Percentiles rank a stretch among this genome's conserved stretches.
These are phyloP conservation scores for Panzeria rudis DNA, from an alignment of 2,888 invertebrate genomes.

Conservation along the genomic window DNA sequence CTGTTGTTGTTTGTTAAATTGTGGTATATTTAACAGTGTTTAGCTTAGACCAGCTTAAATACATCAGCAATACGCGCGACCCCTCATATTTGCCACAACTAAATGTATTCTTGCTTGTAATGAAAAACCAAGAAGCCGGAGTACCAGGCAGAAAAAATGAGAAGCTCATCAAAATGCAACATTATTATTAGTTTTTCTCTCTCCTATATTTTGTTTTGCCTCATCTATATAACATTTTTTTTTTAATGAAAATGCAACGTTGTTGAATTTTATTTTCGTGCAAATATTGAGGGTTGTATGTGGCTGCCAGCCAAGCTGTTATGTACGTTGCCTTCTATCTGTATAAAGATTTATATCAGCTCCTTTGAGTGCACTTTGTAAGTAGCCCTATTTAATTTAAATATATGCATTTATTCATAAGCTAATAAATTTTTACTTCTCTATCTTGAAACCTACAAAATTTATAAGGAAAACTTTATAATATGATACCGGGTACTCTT, in stretches of 20 bases:
- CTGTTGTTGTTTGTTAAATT: slow-evolving; percentile 25
- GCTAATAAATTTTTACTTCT: slow-evolving; percentile 50
- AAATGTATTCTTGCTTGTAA: slow-evolving; percentile 46
- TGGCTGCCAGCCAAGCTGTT: neutral
- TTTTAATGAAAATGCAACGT: slow-evolving; percentile 48
- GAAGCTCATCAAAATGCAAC: slow-evolving; percentile 66
- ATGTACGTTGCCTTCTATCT: slow-evolving; percentile 14
- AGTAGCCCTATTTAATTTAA: slow-evolving; percentile 66
- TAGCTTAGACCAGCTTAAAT: slow-evolving; percentile 70
- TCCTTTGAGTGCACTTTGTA: slow-evolving; percentile 44
- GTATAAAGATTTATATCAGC: slow-evolving; percentile 38
- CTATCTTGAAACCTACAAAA: slow-evolving; percentile 16
- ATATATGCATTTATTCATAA: slow-evolving; percentile 67
- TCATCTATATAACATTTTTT: neutral
- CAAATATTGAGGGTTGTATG: slow-evolving; percentile 30
- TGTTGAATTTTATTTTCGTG: slow-evolving; percentile 38
- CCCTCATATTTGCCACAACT: slow-evolving; percentile 45
- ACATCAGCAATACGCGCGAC: slow-evolving; percentile 33
- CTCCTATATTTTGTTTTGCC: neutral
- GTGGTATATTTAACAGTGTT: slow-evolving; percentile 62
- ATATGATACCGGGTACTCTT: slow-evolving; percentile 1
- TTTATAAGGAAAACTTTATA: slow-evolving; percentile 27
- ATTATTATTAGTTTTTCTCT: slow-evolving; percentile 52
- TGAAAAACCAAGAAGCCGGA: slow-evolving; percentile 27
- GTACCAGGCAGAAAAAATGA: neutral